Evolutionary conservation across 2,888 invertebrate genomes (phyloP), one percentile per base, ranked within the genome.

Genomic region (Drosophila seclusa): DNA sequence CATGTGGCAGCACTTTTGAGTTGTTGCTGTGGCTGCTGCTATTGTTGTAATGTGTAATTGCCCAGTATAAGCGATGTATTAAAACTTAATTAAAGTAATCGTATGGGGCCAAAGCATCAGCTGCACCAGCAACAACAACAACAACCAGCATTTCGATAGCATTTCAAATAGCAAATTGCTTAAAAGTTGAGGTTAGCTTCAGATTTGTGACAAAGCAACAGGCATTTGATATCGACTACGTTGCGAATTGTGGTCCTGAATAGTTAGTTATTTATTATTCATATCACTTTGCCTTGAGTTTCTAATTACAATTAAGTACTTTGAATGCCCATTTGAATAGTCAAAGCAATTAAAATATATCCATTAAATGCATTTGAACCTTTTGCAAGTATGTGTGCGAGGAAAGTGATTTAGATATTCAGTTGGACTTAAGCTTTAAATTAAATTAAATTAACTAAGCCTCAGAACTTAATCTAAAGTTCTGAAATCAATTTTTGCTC

Each of bases 1-100:
- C 85, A 87, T 82, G 73, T 76, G 88, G 79, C 85, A 82, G 84
- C 82, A 80, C 68, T 77, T 83, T 75, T 54, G 67, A 55, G 62
- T 59, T 65, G 40, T 40, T 50, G 36, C 49, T 53, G 29, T 49
- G 50, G 42, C 40, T 54, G 18, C 13, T 54, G 27, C 18, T 18
- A 18, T 29, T 45, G 24, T 24, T 45, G 45, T 8, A 32, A 53
- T 54, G 27, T 63, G 64, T 74, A 78, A 78, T 78, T 78, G 67
- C 55, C 68, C 60, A 48, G 57, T 66, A 66, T 72, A 78, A 76
- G 80, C 64, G 73, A 59, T 62, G 73, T 62, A 76, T 79, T 79
- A 80, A 80, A 73, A 63, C 76, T 76, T 79, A 79, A 79, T 79
- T 78, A 72, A 72, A 72, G 66, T 76, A 78, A 79, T 78, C 76